A percentile compares a stretch with the other conserved stretches of the same genome.
Evolutionary conservation across 2,113 vertebrate species (phyloP).

Genomic region (Nicator chloris): DNA sequence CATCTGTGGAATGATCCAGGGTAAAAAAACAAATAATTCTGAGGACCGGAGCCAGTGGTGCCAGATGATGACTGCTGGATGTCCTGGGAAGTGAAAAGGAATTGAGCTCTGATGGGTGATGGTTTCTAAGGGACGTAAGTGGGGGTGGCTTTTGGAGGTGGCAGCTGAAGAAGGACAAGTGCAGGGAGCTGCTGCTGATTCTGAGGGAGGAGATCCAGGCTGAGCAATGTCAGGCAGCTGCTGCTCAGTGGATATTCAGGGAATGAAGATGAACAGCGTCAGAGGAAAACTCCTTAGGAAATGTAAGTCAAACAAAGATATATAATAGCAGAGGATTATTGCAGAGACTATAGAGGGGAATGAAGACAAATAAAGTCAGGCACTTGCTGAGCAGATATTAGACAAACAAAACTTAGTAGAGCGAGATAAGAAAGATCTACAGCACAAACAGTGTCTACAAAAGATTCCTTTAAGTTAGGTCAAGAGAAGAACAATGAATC

Average conservation of each 20-base stretch:
- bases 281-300: constrained; percentile 35
- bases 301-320: constrained; percentile 60
- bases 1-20: not conserved
- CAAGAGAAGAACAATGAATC: not conserved
- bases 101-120: not conserved
- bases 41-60: not conserved
- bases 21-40: constrained; percentile 30
- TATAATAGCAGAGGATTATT: constrained; percentile 43
- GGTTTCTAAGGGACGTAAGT: not conserved
- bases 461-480: not conserved
- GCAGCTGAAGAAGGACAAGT: constrained; percentile 51
- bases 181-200: not conserved
- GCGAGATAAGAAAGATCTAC: not conserved
- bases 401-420: constrained; percentile 33
- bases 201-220: not conserved
- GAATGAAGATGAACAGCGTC: constrained; percentile 33
- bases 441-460: not conserved
- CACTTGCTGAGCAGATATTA: not conserved
- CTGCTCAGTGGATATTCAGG: not conserved
- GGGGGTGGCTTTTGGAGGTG: not conserved
- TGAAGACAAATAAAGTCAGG: constrained; percentile 44
- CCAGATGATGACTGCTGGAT: not conserved
- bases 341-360: not conserved
- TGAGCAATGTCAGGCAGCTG: constrained; percentile 16
- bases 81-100: not conserved